Conservation (phyloP, 2,797 vertebrate genomes). For the Anguilla marmorata region DNA sequence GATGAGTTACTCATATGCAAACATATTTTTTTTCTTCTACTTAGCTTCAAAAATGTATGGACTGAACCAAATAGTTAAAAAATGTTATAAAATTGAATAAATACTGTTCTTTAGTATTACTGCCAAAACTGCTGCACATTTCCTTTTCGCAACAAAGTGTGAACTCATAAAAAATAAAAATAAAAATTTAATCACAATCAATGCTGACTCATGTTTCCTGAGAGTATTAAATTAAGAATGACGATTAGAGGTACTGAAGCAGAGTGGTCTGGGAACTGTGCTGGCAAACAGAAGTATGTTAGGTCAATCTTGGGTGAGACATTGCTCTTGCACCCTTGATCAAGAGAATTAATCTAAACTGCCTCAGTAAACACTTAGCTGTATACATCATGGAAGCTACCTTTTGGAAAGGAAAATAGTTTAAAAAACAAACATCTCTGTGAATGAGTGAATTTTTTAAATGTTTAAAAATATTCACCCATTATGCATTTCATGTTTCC, state of each 20-base stretch:
- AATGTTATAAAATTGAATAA: background rate
- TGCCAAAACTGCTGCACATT: background rate
- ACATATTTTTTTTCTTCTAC: background rate
- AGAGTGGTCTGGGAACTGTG: background rate
- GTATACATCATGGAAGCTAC: background rate
- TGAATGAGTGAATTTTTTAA: background rate
- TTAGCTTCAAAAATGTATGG: background rate
- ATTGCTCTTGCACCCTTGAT: background rate
- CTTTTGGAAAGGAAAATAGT: background rate
- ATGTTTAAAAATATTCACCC: background rate
- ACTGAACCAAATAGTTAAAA: background rate
- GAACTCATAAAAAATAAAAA: background rate
- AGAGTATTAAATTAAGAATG: background rate
- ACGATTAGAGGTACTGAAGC: background rate
- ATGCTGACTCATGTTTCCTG: background rate
- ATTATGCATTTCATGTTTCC: background rate
- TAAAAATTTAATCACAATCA: background rate
- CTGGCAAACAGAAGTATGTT: too few relatives aligned
- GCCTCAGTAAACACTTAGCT: background rate
- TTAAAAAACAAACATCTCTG: background rate
- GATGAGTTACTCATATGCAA: background rate
- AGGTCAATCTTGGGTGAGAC: background rate
- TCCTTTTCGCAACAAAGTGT: background rate
- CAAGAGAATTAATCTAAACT: background rate
- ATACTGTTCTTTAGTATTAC: background rate